These are phyloP conservation scores for Heliconius erato DNA, from an alignment of 2,888 invertebrate species.

Conservation along the genomic window DNA sequence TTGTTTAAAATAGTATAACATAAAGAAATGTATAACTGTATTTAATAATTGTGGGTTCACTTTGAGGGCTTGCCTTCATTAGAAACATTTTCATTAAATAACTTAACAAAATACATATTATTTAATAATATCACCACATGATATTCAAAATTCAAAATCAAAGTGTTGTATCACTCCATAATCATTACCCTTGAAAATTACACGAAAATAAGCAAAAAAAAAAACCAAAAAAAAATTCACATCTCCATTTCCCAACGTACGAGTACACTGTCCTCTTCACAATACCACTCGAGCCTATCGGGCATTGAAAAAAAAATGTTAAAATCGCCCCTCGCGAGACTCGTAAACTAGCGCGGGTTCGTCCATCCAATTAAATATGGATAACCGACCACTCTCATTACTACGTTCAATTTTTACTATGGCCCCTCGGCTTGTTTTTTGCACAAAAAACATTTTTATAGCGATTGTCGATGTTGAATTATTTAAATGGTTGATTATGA, in stretches of 20 bases:
- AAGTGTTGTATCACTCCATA: too few relatives aligned
- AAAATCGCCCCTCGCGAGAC: constrained; percentile 79
- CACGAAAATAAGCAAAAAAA: neutral
- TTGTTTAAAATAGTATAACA: too few relatives aligned
- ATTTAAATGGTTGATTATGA: constrained; percentile 55
- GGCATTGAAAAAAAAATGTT: constrained; percentile 79
- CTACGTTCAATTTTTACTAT: constrained; percentile 71
- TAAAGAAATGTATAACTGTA: too few relatives aligned
- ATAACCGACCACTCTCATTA: constrained; percentile 71
- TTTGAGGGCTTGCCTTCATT: too few relatives aligned
- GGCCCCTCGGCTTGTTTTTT: constrained; percentile 55
- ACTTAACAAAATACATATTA: too few relatives aligned
- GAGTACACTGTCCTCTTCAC: constrained; percentile 78
- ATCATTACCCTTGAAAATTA: too few relatives aligned
- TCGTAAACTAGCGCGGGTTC: constrained; percentile 74
- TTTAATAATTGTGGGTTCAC: too few relatives aligned
- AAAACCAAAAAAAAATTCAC: constrained; percentile 30
- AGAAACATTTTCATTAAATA: too few relatives aligned
- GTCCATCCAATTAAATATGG: constrained; percentile 83
- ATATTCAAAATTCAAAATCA: too few relatives aligned
- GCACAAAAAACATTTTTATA: constrained; percentile 57
- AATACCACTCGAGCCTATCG: constrained; percentile 80
- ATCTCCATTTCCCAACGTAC: constrained; percentile 58
- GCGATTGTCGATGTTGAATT: constrained; percentile 62
- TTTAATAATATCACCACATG: too few relatives aligned